phyloP scores from a whole-genome alignment of 2,888 invertebrate genomes.

The Rhamphomyia laevipes region DNA sequence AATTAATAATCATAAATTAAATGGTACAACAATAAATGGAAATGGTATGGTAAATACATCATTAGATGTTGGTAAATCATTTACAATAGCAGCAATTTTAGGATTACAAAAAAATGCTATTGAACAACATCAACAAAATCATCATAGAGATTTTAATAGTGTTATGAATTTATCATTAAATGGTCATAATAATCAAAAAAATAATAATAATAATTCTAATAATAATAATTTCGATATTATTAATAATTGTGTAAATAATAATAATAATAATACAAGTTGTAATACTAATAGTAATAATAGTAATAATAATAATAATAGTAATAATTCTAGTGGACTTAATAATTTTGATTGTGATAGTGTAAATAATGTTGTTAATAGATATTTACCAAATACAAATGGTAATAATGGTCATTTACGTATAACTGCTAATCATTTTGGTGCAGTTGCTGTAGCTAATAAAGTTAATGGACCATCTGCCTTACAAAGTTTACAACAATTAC shows the following conservation, averaged over 20 bases:
- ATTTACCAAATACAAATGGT: slow-evolving; percentile 11
- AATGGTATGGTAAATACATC: slow-evolving; percentile 26
- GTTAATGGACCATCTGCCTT: slow-evolving; percentile 30
- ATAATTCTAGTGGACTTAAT: slow-evolving; percentile 24
- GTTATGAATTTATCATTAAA: slow-evolving; percentile 37
- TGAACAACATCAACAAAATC: slow-evolving; percentile 9
- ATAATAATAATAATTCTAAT: slow-evolving; percentile 19
- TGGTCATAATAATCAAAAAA: slow-evolving; percentile 15
- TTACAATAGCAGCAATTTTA: slow-evolving; percentile 80
- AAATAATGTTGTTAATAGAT: slow-evolving; percentile 17
- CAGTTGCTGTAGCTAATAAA: slow-evolving; percentile 23
- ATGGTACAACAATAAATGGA: neutral
- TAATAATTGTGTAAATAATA: slow-evolving; percentile 16
- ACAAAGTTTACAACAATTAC: slow-evolving; percentile 36
- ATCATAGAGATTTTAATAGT: slow-evolving; percentile 32
- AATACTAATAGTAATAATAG: slow-evolving; percentile 16
- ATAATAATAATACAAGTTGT: slow-evolving; percentile 13
- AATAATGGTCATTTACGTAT: neutral
- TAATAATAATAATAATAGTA: slow-evolving; percentile 16
- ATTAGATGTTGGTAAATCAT: slow-evolving; percentile 52
- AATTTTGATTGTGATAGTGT: slow-evolving; percentile 31
- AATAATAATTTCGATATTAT: slow-evolving; percentile 34
- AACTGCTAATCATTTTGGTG: slow-evolving; percentile 24
- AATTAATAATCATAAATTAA: neutral
- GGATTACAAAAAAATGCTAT: slow-evolving; percentile 48